These are phyloP conservation scores for Rattus norvegicus DNA, from an alignment of 2,113 vertebrate species.

Conservation along the genomic window DNA sequence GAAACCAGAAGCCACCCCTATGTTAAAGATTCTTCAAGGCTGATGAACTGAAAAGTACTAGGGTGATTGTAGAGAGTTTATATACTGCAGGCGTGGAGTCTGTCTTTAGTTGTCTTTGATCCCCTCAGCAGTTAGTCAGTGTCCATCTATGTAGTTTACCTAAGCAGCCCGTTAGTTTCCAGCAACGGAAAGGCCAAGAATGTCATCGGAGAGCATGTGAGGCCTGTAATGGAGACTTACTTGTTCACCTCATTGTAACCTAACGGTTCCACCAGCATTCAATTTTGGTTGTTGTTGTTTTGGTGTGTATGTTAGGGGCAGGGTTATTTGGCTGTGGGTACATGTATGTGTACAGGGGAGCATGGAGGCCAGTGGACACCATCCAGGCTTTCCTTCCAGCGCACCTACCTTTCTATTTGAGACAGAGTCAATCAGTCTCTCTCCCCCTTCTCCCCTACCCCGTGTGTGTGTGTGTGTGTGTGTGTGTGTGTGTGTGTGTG, in stretches of 20 bases:
- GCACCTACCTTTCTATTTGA: neutral
- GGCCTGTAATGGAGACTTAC: neutral
- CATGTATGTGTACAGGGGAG: neutral
- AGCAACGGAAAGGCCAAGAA: neutral
- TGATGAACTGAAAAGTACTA: neutral
- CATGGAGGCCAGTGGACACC: neutral
- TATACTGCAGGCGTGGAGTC: neutral
- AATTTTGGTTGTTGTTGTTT: neutral
- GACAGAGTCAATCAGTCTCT: neutral
- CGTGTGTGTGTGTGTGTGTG: neutral
- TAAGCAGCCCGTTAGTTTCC: neutral
- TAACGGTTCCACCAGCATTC: neutral
- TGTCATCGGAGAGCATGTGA: neutral
- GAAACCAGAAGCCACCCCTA: neutral
- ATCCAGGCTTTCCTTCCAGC: no score
- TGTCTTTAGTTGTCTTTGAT: neutral
- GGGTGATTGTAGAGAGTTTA: neutral
- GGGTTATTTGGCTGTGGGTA: neutral
- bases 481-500: no score
- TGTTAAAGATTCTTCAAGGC: neutral
- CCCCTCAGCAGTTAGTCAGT: no score
- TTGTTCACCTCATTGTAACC: no score
- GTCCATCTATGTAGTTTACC: neutral
- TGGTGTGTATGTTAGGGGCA: neutral
- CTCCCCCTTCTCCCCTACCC: no score